Conservation (phyloP, 2,888 invertebrate genomes). For the Amblyjoppa fuscipennis region DNA sequence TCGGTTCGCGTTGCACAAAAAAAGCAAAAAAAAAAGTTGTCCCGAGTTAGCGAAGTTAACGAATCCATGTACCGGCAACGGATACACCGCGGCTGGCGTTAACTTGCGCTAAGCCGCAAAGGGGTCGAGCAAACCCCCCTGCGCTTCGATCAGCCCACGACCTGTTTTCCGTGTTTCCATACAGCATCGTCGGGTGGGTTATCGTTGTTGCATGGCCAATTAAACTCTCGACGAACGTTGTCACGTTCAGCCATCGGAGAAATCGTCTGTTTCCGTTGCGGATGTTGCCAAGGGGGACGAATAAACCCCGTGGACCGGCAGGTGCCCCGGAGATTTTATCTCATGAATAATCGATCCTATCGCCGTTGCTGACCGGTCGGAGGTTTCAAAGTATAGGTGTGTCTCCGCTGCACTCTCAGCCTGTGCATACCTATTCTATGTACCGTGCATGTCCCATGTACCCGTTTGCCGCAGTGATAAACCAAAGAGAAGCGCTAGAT, state of each 20-base stretch:
- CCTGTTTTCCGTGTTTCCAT: background rate
- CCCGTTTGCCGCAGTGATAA: conserved; percentile 52
- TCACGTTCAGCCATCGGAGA: conserved; percentile 7
- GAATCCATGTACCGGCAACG: background rate
- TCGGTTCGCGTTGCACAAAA: no score
- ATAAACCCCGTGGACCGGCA: conserved; percentile 48
- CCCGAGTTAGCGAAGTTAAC: no score
- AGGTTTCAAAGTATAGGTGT: background rate
- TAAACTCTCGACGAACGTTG: conserved; percentile 13
- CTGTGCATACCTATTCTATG: conserved; percentile 6
- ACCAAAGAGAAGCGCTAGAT: conserved; percentile 34
- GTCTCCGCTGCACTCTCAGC: background rate
- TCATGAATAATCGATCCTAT: conserved; percentile 69
- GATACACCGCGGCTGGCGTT: background rate
- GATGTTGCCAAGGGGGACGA: conserved; percentile 18
- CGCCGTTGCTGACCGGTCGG: conserved; percentile 49
- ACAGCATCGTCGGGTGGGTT: background rate
- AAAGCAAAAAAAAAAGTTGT: no score
- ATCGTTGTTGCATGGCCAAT: conserved; percentile 17
- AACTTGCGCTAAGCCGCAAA: background rate
- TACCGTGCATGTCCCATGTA: background rate
- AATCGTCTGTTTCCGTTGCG: conserved; percentile 22
- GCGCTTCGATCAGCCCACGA: background rate
- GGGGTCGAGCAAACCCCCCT: background rate
- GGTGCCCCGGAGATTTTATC: conserved; percentile 53